Base-by-base conservation (phyloP, 2,113 vertebrate species). In the Falcunculus frontatus region DNA sequence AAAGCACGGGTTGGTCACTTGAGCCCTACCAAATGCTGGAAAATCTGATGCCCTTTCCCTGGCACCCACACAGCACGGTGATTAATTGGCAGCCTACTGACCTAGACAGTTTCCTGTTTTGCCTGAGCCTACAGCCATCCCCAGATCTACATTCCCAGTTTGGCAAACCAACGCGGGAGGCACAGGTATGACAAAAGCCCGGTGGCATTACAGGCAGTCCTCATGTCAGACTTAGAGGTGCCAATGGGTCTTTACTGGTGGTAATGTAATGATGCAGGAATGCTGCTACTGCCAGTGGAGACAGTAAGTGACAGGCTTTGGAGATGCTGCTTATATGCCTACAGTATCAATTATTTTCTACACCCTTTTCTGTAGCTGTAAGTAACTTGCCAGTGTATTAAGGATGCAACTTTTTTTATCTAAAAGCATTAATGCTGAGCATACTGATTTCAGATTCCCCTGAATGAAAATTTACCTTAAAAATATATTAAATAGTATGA, bases 71-170 rank as follows among this genome's bases (percentile, higher is more conserved):
- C 76, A 86, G 29, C 15, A 13, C 17, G 9, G 23, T 33, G 75
- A 67, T 80, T 80, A 65, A 65, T 59, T 77, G 69, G 23, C 79
- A 88, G 73, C 60, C 76, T 77, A 74, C 26, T 92, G 92, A 95
- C 83, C 47, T 18, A 89, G 84, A 63, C 1, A 0, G 80, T 59
- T 93, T 95, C 86, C 76, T 96, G 76, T 89, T 96, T 93, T 93
- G 91, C 83, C 86, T 81, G 47, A 89, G 89, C 90, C 83, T 95
- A 75, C 81, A 95, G 94, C 73, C 73, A 86, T 70, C 79, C 60
- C 59, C 3, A 3, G 50, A 87, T 93, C 68, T 73, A 89, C 19
- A 33, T 69, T 84, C 75, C 63, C 86, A 56, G 64, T 52, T 10
- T 68, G 93, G 76, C 86, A 92, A 70, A 95, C 1, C 32, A 32